phyloP scores from a whole-genome alignment of 2,113 vertebrate genomes.

The Silurus meridionalis region DNA sequence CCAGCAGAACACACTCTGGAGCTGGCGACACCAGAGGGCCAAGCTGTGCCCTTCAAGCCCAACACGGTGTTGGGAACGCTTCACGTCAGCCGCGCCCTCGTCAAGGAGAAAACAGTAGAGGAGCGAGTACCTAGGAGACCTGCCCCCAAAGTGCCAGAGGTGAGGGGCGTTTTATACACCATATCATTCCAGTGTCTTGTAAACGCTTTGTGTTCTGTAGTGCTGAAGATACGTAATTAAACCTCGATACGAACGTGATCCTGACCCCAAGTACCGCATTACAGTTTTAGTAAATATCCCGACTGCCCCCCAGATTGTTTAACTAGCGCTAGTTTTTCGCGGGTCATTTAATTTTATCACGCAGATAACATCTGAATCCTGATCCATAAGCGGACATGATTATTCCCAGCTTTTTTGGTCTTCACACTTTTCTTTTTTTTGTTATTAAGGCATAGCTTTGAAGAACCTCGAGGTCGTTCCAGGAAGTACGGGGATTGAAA shows the following conservation, averaged over 20 bases:
- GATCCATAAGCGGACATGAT: neutral
- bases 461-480: neutral
- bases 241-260: neutral
- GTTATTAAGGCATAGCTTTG: neutral
- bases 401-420: neutral
- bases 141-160: constrained; percentile 86
- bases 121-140: constrained; percentile 79
- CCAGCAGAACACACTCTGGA: constrained; percentile 88
- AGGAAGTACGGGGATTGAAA: neutral
- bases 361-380: neutral
- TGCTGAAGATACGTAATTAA: too few relatives aligned
- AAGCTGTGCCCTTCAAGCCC: constrained; percentile 87
- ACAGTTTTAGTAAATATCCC: neutral
- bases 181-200: neutral
- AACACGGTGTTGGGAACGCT: constrained; percentile 86
- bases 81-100: constrained; percentile 79
- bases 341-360: neutral
- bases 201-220: neutral
- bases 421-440: neutral
- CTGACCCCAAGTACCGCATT: neutral
- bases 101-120: constrained; percentile 86
- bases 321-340: neutral
- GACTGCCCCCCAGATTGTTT: neutral
- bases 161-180: constrained; percentile 59
- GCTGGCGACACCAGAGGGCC: constrained; percentile 75